These are phyloP conservation scores for Lasiurus cinereus DNA, from an alignment of 2,113 vertebrate genomes.

Conservation along the genomic window DNA sequence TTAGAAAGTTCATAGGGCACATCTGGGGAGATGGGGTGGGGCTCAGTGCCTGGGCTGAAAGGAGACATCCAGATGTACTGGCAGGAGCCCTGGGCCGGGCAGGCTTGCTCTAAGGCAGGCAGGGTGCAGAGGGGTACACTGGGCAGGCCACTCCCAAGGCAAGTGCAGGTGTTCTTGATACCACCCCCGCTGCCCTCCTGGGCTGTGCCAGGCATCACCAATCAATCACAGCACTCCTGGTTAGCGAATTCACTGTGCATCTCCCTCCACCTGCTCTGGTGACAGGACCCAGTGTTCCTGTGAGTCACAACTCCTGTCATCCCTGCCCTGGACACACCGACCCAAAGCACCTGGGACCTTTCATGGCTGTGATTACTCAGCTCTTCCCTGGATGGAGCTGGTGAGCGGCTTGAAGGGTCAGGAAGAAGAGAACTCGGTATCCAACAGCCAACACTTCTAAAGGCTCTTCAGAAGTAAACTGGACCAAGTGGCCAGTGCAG, in stretches of 20 bases:
- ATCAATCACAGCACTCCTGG: no score
- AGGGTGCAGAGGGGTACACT: no score
- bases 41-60: neutral
- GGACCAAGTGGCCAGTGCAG: no score
- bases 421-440: neutral
- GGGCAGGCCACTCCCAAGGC: no score
- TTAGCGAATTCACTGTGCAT: no score
- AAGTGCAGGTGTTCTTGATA: neutral
- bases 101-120: no score
- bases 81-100: neutral
- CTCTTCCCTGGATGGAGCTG: neutral
- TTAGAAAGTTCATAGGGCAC: neutral
- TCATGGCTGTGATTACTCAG: neutral
- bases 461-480: neutral
- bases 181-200: no score
- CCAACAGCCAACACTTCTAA: neutral
- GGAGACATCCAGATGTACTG: neutral
- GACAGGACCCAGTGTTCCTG: rapidly evolving
- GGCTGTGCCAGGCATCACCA: no score
- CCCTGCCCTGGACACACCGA: neutral
- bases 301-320: neutral
- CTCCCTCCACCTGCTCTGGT: neutral
- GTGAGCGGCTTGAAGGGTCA: neutral
- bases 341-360: neutral
- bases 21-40: neutral